Evolutionary conservation across 2,797 vertebrate species (phyloP).

Genomic region (Forpus xanthops): DNA sequence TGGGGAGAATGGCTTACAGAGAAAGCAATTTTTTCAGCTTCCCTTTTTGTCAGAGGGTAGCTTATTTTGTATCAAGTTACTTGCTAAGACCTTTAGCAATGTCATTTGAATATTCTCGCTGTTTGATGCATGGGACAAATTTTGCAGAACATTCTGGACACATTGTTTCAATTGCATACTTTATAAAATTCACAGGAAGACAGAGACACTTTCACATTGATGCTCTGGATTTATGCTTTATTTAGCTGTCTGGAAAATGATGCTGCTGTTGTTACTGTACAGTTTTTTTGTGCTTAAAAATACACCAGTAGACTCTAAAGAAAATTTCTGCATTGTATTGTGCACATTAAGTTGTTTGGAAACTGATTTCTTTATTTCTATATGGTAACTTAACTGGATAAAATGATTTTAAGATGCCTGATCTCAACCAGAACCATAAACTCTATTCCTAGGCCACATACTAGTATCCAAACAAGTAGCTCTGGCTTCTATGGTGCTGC

Average conservation of each 20-base stretch:
- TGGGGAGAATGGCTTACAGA: not conserved
- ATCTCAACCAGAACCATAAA: not conserved
- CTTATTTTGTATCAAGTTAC: not conserved
- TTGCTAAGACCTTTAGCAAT: not conserved
- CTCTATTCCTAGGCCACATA: not conserved
- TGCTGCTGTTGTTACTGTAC: not conserved
- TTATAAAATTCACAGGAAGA: not conserved
- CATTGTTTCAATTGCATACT: not conserved
- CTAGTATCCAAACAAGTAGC: not conserved
- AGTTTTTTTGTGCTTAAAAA: not conserved
- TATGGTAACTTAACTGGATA: not conserved
- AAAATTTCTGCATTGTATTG: not conserved
- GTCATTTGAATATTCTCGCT: not conserved
- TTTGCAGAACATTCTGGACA: not conserved
- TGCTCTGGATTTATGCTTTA: not conserved
- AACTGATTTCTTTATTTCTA: not conserved
- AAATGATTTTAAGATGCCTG: not conserved
- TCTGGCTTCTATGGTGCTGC: not conserved
- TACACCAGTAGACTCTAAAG: not conserved
- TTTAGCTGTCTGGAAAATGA: not conserved
- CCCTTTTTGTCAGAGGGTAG: not conserved
- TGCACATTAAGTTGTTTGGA: not conserved
- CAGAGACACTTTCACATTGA: not conserved
- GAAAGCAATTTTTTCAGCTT: not conserved
- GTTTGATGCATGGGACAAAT: not conserved